A percentile compares a stretch with the other conserved stretches of the same genome.
phyloP scores from a whole-genome alignment of 2,797 vertebrate species.

The Neostethus bicornis region DNA sequence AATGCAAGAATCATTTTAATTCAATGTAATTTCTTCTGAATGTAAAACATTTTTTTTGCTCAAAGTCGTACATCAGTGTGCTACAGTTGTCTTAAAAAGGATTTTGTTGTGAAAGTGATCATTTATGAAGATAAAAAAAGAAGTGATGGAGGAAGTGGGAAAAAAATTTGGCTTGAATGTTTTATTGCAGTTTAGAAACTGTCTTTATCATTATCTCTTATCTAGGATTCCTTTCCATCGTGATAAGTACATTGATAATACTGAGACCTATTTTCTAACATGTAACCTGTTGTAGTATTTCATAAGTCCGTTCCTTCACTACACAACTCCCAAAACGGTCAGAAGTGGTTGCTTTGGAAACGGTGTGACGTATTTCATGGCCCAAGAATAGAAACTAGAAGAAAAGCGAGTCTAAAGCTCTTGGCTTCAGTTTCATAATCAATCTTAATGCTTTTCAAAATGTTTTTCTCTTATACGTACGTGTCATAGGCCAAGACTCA shows the following conservation, averaged over 20 bases:
- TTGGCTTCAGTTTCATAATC: conserved; percentile 40
- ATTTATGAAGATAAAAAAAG: no score
- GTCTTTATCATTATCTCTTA: no score
- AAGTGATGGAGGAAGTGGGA: no score
- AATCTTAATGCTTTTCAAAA: conserved; percentile 34
- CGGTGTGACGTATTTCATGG: conserved; percentile 69
- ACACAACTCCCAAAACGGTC: conserved; percentile 48
- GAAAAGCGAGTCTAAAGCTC: conserved; percentile 58
- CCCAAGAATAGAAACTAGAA: conserved; percentile 75
- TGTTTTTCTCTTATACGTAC: conserved; percentile 30
- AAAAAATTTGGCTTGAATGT: no score
- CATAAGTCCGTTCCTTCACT: conserved; percentile 45
- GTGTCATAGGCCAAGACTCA: conserved; percentile 12
- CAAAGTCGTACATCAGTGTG: no score
- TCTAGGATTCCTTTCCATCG: conserved; percentile 3
- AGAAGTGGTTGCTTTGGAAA: conserved; percentile 77
- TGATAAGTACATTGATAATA: conserved; percentile 16
- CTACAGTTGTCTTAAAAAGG: no score
- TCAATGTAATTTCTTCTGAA: no score
- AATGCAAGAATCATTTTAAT: no score
- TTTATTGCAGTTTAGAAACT: no score
- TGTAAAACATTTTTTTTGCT: no score
- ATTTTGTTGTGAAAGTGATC: no score
- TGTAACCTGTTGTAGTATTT: conserved; percentile 60
- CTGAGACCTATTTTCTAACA: conserved; percentile 28